phyloP scores from a whole-genome alignment of 2,888 invertebrate genomes.

The Maniola hyperantus region DNA sequence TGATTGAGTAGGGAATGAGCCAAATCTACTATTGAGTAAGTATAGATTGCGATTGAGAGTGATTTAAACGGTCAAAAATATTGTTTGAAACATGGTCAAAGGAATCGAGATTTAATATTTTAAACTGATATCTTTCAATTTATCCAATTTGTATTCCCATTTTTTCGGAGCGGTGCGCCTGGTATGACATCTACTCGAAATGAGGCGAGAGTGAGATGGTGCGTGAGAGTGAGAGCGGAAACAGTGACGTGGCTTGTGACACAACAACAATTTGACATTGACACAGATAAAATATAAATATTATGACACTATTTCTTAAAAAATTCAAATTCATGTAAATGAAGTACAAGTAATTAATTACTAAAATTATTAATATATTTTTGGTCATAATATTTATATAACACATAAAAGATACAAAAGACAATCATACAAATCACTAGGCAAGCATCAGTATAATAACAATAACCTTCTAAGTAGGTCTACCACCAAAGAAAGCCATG shows the following conservation, averaged over 20 bases:
- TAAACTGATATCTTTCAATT: background rate
- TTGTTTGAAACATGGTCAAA: conserved; percentile 21
- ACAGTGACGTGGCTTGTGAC: conserved; percentile 76
- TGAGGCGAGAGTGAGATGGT: conserved; percentile 79
- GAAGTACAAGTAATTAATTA: background rate
- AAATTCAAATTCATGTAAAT: no score
- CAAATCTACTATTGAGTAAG: no score
- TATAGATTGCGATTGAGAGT: background rate
- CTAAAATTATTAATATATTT: background rate
- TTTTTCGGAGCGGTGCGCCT: conserved; percentile 42
- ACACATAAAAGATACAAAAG: conserved; percentile 24
- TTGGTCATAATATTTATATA: conserved; percentile 37
- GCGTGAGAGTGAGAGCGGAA: conserved; percentile 80
- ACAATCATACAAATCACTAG: conserved; percentile 29
- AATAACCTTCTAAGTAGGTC: conserved; percentile 22
- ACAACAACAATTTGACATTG: conserved; percentile 46
- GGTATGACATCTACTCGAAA: conserved; percentile 61
- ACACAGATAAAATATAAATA: conserved; percentile 37
- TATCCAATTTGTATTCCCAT: background rate
- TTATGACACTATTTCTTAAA: conserved; percentile 28
- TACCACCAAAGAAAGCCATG: conserved; percentile 36
- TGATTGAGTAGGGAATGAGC: no score
- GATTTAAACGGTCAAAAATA: background rate
- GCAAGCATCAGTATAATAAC: conserved; percentile 27
- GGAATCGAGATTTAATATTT: conserved; percentile 3